Evolutionary conservation across 2,888 invertebrate genomes (phyloP), one percentile per base, ranked within the genome.

Genomic region (Glaucopsyche alexis): DNA sequence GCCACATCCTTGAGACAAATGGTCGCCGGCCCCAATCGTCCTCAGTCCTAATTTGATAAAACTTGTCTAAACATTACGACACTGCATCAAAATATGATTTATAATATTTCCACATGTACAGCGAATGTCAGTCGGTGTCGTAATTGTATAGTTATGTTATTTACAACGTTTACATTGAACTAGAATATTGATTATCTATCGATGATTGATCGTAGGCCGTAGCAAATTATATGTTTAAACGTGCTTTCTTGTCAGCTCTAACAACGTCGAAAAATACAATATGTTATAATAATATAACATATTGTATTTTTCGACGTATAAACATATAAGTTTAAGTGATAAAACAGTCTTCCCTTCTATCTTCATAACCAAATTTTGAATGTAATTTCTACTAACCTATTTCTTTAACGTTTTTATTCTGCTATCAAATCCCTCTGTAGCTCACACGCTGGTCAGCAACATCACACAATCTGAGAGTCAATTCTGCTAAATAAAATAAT

Each of bases 81-180:
- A 60, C n/a, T n/a, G 47, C 29, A 71, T 65, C 50, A 52, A 67
- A 72, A 71, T 69, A 71, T 52, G 71, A 52, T 71, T 71, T 71
- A 71, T 55, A 50, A 50, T 49, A 40, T 71, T 71, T 16, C 55
- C 50, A 71, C 38, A 55, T 38, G 40, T 14, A 38, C 11, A 13
- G 29, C 42, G 38, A 71, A 67, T 67, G 47, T 50, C 55, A 67
- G 38, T 40, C n/a, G 11, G 9, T 67, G n/a, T 71, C 55, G 55
- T 7, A 52, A 52, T 50, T 7, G 19, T 7, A 2, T 13, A 38
- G n/a, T 38, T 7, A 29, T 29, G 16, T 19, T 55, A 55, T 38
- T 60, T 60, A 60, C 29, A 60, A 29, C 6, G 60, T 7, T 60
- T 60, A 60, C 14, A 60, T 60, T 38, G 60, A 60, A 60, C 29